Evolutionary conservation across 92 coral and sea anemone species (phyloP).

Genomic region (Pocillopora meandrina): DNA sequence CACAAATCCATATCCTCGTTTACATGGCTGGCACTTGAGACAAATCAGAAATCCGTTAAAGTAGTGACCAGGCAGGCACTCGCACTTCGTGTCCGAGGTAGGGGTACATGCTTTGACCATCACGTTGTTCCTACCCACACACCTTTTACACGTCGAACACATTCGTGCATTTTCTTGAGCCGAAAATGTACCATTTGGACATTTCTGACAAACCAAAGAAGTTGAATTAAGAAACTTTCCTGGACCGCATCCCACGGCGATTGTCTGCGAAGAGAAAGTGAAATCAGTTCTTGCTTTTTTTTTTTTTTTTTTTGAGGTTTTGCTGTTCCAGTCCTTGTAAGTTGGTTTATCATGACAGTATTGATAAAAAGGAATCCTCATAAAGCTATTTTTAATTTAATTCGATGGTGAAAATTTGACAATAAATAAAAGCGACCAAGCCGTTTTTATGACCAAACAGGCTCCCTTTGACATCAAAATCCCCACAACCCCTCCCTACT

Average conservation of each 20-base stretch:
- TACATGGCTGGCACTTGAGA: slow-evolving; percentile 50
- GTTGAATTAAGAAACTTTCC: neutral
- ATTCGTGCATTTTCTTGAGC: neutral
- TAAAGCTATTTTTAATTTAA: too few relatives aligned
- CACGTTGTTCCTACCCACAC: slow-evolving; percentile 33
- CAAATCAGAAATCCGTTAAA: slow-evolving; percentile 39
- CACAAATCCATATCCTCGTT: slow-evolving; percentile 55
- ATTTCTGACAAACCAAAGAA: neutral
- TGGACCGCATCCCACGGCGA: slow-evolving; percentile 21
- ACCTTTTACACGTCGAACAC: slow-evolving; percentile 41
- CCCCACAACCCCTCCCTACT: too few relatives aligned
- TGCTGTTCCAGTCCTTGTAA: too few relatives aligned
- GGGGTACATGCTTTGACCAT: slow-evolving; percentile 38
- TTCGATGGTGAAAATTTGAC: too few relatives aligned
- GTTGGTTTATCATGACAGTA: too few relatives aligned
- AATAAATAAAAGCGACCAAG: too few relatives aligned
- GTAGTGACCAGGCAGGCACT: slow-evolving; percentile 44
- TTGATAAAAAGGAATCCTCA: too few relatives aligned
- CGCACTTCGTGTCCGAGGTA: slow-evolving; percentile 51
- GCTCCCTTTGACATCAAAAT: too few relatives aligned
- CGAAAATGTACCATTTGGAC: slow-evolving; percentile 23
- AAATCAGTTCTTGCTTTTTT: neutral
- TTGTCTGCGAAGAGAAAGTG: slow-evolving; percentile 15
- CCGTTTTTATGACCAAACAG: too few relatives aligned
- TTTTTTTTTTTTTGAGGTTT: too few relatives aligned